phyloP scores from a whole-genome alignment of 2,888 invertebrate genomes.

The Andrena marginata region DNA sequence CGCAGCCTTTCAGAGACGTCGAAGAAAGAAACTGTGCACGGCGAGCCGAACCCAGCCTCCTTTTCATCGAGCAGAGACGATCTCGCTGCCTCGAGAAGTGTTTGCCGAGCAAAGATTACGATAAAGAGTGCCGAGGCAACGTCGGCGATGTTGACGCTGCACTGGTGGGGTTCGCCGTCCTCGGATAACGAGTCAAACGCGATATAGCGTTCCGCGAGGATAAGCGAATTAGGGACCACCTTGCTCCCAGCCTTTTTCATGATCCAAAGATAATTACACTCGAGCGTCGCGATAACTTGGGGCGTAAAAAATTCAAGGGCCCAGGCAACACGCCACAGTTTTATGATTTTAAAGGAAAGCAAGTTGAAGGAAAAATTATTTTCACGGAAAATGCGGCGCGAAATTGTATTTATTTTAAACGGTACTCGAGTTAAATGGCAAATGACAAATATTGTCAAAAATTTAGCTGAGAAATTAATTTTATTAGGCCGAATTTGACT shows the following conservation, averaged over 20 bases:
- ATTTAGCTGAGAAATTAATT: too few relatives aligned
- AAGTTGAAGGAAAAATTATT: too few relatives aligned
- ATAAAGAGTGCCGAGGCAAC: conserved; percentile 36
- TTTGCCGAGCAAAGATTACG: conserved; percentile 69
- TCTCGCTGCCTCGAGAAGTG: conserved; percentile 54
- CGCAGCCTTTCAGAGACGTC: not conserved
- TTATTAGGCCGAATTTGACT: too few relatives aligned
- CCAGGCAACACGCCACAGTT: too few relatives aligned
- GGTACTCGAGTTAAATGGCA: too few relatives aligned
- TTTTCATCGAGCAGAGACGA: conserved; percentile 46
- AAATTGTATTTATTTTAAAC: too few relatives aligned
- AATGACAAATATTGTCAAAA: too few relatives aligned
- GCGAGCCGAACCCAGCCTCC: conserved; percentile 24
- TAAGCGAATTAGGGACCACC: conserved; percentile 42
- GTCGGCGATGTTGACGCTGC: conserved; percentile 61
- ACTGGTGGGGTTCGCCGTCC: conserved; percentile 51
- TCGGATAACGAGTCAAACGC: conserved; percentile 55
- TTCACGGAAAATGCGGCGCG: too few relatives aligned
- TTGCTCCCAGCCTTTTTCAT: not conserved
- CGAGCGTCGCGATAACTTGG: not conserved
- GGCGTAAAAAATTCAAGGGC: too few relatives aligned
- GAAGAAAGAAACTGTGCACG: not conserved
- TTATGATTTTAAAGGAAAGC: too few relatives aligned
- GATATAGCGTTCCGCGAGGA: conserved; percentile 24
- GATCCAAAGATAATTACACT: not conserved